phyloP scores from a whole-genome alignment of 1,140 invertebrate genomes.

The Rhagoletis zephyria region DNA sequence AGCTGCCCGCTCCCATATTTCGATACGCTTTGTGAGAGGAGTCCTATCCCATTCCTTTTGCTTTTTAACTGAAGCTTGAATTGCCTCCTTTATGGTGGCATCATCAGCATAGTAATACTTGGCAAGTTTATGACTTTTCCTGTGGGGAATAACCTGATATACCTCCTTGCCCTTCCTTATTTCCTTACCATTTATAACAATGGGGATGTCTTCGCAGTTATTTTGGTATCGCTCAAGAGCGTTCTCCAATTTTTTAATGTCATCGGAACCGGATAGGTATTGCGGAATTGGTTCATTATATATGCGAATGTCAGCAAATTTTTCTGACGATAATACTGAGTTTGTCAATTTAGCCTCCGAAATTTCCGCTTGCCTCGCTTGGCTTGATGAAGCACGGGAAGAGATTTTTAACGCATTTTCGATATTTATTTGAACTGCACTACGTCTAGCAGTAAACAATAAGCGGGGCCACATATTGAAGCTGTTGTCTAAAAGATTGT shows the following conservation, averaged over 20 bases:
- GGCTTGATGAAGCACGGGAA: neutral
- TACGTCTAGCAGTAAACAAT: neutral
- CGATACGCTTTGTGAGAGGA: conserved; percentile 83
- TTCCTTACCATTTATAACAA: conserved; percentile 92
- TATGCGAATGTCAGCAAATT: conserved; percentile 81
- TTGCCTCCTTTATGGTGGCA: conserved; percentile 89
- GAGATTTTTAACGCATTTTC: conserved; percentile 19
- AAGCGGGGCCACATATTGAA: conserved; percentile 8
- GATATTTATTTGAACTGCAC: conserved; percentile 7
- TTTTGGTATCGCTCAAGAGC: conserved; percentile 80
- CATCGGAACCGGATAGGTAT: conserved; percentile 88
- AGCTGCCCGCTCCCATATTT: conserved; percentile 89
- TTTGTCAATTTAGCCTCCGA: conserved; percentile 26
- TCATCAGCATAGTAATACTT: conserved; percentile 93
- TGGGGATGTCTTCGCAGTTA: conserved; percentile 87
- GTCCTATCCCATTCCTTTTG: conserved; percentile 90
- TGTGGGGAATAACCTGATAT: conserved; percentile 87
- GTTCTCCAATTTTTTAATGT: conserved; percentile 83
- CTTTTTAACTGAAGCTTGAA: conserved; percentile 83
- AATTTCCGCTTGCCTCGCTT: conserved; percentile 32
- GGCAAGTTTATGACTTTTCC: conserved; percentile 89
- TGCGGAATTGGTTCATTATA: conserved; percentile 86
- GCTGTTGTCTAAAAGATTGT: neutral
- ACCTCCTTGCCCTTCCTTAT: conserved; percentile 83
- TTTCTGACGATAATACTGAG: conserved; percentile 78